phyloP scores from a whole-genome alignment of 2,888 invertebrate genomes.

The Drosophila testacea region DNA sequence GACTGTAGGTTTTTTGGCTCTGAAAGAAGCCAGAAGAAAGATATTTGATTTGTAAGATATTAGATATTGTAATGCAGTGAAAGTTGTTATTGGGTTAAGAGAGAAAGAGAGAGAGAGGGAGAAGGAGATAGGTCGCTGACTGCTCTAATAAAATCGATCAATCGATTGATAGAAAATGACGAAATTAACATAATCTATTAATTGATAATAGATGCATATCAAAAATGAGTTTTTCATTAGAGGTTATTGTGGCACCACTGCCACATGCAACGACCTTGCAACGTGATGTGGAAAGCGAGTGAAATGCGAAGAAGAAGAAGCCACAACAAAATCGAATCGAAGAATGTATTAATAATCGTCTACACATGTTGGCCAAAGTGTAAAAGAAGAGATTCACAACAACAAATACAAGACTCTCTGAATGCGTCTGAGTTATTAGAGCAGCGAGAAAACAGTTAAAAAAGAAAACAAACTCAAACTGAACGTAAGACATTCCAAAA shows the following conservation, averaged over 20 bases:
- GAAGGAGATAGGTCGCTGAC: conserved; percentile 20
- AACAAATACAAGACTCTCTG: neutral
- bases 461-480: conserved; percentile 8
- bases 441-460: conserved; percentile 23
- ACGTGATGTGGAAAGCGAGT: conserved; percentile 19
- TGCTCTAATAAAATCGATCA: conserved; percentile 36
- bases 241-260: conserved; percentile 31
- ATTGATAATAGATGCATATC: conserved; percentile 33
- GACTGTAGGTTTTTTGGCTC: conserved; percentile 8
- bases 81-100: conserved; percentile 26
- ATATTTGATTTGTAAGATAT: neutral
- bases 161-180: conserved; percentile 26
- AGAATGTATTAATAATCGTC: conserved; percentile 5
- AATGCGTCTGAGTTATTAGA: conserved; percentile 24
- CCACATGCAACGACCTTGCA: conserved; percentile 46
- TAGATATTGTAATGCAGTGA: conserved; percentile 28
- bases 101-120: neutral
- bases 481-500: neutral
- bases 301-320: conserved; percentile 26
- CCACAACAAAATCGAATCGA: conserved; percentile 6
- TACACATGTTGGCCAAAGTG: neutral
- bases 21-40: conserved; percentile 3
- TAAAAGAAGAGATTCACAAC: neutral
- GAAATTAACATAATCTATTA: conserved; percentile 53
- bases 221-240: conserved; percentile 28